Evolutionary conservation across 2,888 invertebrate genomes (phyloP), one percentile per base, ranked within the genome.

Genomic region (Carcina quercana): DNA sequence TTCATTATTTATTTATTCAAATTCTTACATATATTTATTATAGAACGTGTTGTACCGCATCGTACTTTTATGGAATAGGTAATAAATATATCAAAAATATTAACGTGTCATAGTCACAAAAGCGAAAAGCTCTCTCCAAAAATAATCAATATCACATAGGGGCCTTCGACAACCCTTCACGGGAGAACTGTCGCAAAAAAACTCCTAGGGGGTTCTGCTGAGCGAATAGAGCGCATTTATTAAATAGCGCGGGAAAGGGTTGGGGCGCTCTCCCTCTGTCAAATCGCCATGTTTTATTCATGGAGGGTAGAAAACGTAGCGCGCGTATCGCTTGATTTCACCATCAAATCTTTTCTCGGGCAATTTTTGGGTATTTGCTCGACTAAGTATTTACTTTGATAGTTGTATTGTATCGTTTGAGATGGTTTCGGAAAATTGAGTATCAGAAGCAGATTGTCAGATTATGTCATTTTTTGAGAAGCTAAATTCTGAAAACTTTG

Each of bases 201-300:
- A 37, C 39, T 38, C 35, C 37, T 8, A 20, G 40, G 42, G 41
- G 33, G 52, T 55, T 61, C 58, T 62, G 62, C n/a, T n/a, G 59
- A 56, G 54, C 47, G 50, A 41, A 41, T 43, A 45, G 54, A 50
- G 42, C 50, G 52, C 59, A 57, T 68, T 70, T 75, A 72, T 72
- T 66, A 72, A 69, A 71, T 61, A 51, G 68, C 37, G 38, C 31
- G 55, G 61, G 69, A 70, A 78, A 76, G 78, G 78, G 78, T 75
- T 68, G 19, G 36, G 52, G 47, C 42, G 45, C 29, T 21, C 25
- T 47, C 43, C 56, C 59, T 62, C 54, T 52, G 53, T 53, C 63
- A 57, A 49, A 53, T 42, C 46, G 47, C 56, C 57, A 82, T 82
- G 70, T 80, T 80, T 82, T 79, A 83, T 83, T 82, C 82, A 82